Conservation (phyloP, 2,888 invertebrate species). For the Muschampia plurimacula region DNA sequence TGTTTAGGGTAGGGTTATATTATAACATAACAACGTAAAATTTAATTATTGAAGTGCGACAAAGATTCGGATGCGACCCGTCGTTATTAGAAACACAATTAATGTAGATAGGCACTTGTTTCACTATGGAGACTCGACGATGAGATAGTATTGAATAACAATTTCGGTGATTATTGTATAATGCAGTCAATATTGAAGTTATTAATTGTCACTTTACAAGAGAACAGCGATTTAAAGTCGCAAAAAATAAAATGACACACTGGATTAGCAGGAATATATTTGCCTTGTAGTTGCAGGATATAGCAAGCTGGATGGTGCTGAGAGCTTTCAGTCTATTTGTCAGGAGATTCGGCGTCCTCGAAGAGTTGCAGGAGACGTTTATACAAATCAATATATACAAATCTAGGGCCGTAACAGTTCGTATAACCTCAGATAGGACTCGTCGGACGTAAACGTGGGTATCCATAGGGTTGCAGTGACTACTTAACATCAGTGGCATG, state of each 20-base stretch:
- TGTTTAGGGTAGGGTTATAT: background rate
- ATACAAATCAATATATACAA: no score
- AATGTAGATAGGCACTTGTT: conserved; percentile 4
- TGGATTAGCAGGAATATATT: conserved; percentile 1
- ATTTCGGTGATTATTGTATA: background rate
- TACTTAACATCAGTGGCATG: no score
- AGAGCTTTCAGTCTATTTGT: background rate
- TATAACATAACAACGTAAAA: background rate
- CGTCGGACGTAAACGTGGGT: no score
- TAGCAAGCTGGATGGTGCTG: background rate
- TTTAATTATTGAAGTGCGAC: background rate
- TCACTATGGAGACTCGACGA: background rate
- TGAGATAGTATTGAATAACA: background rate
- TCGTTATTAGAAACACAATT: background rate
- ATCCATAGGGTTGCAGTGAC: no score
- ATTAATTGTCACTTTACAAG: background rate
- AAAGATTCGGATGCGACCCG: conserved; percentile 4
- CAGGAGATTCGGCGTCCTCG: background rate
- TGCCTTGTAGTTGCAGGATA: background rate
- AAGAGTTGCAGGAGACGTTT: no score
- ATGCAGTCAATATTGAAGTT: background rate
- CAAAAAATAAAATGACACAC: conserved; percentile 3
- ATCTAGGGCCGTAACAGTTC: no score
- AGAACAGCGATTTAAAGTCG: background rate
- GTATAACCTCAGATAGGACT: no score